phyloP scores from a whole-genome alignment of 1,140 invertebrate genomes.

The Ectropis grisescens region DNA sequence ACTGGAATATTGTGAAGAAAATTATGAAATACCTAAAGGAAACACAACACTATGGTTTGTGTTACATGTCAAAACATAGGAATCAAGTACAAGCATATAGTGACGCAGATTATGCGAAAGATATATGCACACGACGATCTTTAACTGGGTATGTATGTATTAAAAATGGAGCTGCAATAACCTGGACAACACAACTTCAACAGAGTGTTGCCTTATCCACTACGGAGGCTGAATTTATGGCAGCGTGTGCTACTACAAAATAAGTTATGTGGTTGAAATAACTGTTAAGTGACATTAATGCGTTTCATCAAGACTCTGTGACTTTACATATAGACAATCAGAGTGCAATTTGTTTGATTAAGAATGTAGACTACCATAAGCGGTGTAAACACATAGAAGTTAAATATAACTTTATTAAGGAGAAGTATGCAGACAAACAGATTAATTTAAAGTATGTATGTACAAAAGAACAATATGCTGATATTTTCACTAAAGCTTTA shows the following conservation, averaged over 20 bases:
- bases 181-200: conserved; percentile 56
- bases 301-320: conserved; percentile 16
- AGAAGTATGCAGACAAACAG: conserved; percentile 16
- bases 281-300: conserved; percentile 15
- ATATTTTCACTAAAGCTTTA: conserved; percentile 18
- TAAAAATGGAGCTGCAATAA: conserved; percentile 22
- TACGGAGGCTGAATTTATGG: conserved; percentile 28
- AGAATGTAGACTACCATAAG: conserved; percentile 18
- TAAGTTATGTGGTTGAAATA: conserved; percentile 20
- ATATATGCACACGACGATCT: conserved; percentile 20
- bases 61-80: conserved; percentile 13
- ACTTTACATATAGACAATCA: conserved; percentile 16
- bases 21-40: conserved; percentile 31
- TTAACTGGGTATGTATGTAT: conserved; percentile 38
- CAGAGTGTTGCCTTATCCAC: conserved; percentile 45
- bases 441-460: conserved; percentile 32
- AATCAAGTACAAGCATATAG: conserved; percentile 21
- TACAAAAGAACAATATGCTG: conserved; percentile 16
- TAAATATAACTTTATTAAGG: conserved; percentile 16
- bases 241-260: neutral
- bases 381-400: conserved; percentile 19
- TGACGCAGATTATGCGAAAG: conserved; percentile 19
- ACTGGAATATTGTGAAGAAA: conserved; percentile 31
- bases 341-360: conserved; percentile 22
- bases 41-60: conserved; percentile 18